Conservation (phyloP, 2,888 invertebrate genomes). For the Aleiodes leptofemur region DNA sequence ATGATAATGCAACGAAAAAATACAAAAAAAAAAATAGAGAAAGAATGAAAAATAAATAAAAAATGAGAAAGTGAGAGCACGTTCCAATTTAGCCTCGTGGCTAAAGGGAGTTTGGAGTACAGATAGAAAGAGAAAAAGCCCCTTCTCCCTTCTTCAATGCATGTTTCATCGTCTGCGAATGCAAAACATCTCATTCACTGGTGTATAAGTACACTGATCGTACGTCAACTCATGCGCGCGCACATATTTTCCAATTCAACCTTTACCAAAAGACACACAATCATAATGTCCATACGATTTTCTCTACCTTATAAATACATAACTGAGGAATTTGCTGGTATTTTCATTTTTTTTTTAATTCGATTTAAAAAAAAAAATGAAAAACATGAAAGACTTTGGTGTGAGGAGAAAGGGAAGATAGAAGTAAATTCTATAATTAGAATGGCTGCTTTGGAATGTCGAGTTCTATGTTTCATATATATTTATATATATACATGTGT, state of each 20-base stretch:
- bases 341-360: no score
- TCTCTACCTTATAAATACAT: not conserved
- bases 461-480: slow-evolving; percentile 53
- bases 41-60: no score
- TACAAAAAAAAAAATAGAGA: not conserved
- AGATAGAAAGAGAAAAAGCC: slow-evolving; percentile 18
- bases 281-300: not conserved
- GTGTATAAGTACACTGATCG: slow-evolving; percentile 62
- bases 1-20: not conserved
- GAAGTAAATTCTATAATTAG: slow-evolving; percentile 67
- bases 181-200: slow-evolving; percentile 74
- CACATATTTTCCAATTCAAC: slow-evolving; percentile 21
- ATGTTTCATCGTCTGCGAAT: slow-evolving; percentile 74
- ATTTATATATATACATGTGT: not conserved
- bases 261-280: not conserved
- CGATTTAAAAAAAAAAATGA: no score
- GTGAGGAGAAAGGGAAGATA: no score
- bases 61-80: slow-evolving; percentile 44
- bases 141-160: slow-evolving; percentile 54
- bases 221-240: slow-evolving; percentile 45
- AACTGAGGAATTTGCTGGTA: not conserved
- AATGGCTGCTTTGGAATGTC: slow-evolving; percentile 66
- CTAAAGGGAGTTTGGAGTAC: slow-evolving; percentile 13
- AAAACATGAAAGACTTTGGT: not conserved
- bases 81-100: slow-evolving; percentile 64